Evolutionary conservation across 2,888 invertebrate genomes (phyloP), one percentile per base, ranked within the genome.

Genomic region (Euproctis similis): DNA sequence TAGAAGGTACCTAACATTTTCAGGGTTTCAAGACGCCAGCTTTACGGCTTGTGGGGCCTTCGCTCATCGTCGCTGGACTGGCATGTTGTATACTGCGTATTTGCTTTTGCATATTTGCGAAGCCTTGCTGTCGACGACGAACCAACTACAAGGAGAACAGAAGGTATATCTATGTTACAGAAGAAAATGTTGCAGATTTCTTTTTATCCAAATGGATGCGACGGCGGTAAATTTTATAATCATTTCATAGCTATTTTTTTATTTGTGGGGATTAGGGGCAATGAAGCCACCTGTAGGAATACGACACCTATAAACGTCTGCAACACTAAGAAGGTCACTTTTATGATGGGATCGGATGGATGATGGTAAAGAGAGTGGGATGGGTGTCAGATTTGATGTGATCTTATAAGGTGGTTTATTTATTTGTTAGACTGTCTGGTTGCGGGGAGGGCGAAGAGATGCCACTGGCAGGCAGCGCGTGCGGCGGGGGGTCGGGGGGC

Each of bases 31-130:
- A 90, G 78, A 94, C 95, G 45, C 89, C 92, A 43, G 94, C 94
- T 66, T 85, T 95, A 52, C 89, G 94, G 54, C 87, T 95, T 60
- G 93, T 95, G 74, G 95, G 95, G 41, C 95, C 95, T 40, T 91
- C 93, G 40, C 87, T 92, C 56, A 89, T 92, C 67, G 78, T 88
- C 59, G 87, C 92, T 53, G 95, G 95, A 51, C 87, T 94, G 56
- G 87, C 92, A 47, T 93, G 93, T 80, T 94, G 94, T 81, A 82
- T 94, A 59, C 87, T 95, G 58, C 90, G 95, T 54, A 92, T 95
- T 59, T 85, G 92, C 64, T 89, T 95, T 72, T 95, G 95, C 82
- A 90, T 93, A 69, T 93, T 92, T 73, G 90, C 93, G 51, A 91
- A 90, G 61, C 90, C 89, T 59, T 93, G 93, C 78, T 88, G 91